Evolutionary conservation across 1,140 invertebrate genomes (phyloP), one percentile per base, ranked within the genome.

Genomic region (Dysdera silvatica): DNA sequence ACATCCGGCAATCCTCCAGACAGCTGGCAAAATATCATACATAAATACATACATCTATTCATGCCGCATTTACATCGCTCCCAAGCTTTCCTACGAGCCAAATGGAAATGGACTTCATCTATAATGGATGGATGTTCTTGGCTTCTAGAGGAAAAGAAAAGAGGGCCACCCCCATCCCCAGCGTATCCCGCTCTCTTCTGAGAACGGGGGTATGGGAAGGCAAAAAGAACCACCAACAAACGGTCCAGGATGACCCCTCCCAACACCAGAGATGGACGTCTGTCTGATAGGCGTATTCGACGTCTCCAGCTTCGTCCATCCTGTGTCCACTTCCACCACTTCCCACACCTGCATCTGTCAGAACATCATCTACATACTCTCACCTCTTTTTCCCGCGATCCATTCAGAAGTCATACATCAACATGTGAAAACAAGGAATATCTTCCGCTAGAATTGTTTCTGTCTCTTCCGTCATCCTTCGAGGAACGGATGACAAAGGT

Each of bases 21-120:
- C 61, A 63, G 61, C 51, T 63, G 61, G 61, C 52, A n/a, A 63
- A 56, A 63, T 63, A 63, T 63, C 61, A 63, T 63, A 63, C 61
- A 63, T 63, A 63, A 63, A 63, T 63, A 63, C 61, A 63, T 63
- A 63, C 61, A 63, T 63, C 61, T 55, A 63, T 63, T 63, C 61
- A 63, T 61, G 59, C 59, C 51, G 47, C 31, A n/a, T n/a, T n/a
- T n/a, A n/a, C n/a, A n/a, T n/a, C 26, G 48, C 48, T 54, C 31
- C 40, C 29, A 32, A 28, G 60, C 60, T 54, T 61, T 61, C 55
- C 53, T 52, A 61, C 55, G 51, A 48, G 20, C 51, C 53, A 48
- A 55, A 63, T 63, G 61, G 61, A 63, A 63, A 63, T 63, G 51
- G 61, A 56, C 61, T 63, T 63, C 61, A 63, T 63, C 61, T 63